These are phyloP conservation scores for Galbula dea DNA, from an alignment of 2,113 vertebrate species.

Conservation along the genomic window DNA sequence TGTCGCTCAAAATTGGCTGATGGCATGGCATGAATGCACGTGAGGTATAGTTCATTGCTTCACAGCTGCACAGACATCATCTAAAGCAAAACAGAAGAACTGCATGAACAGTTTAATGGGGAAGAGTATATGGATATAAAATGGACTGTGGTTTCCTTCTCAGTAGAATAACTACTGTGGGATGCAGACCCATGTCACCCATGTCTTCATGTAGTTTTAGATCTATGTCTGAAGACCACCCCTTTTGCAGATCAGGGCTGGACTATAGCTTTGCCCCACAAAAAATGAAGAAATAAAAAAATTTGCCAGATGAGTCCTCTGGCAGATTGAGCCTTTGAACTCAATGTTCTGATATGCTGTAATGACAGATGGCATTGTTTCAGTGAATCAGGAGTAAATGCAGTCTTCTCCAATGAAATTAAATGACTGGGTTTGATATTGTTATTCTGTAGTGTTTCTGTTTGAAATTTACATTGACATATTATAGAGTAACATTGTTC, in stretches of 20 bases:
- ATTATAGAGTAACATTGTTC: not conserved
- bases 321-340: not conserved
- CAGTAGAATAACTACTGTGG: not conserved
- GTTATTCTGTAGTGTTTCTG: not conserved
- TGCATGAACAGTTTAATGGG: not conserved
- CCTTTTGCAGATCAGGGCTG: not conserved
- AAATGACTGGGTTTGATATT: not conserved
- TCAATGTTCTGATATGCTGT: not conserved
- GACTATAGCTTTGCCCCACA: not conserved
- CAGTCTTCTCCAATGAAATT: not conserved
- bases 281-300: not conserved
- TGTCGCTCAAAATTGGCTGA: not conserved
- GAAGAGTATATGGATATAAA: not conserved
- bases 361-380: not conserved
- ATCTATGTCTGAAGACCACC: accelerated
- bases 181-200: not conserved
- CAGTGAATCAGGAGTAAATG: not conserved
- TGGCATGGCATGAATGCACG: not conserved
- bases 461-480: not conserved
- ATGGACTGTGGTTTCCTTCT: not conserved
- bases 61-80: not conserved
- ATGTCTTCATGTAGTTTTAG: not conserved
- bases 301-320: not conserved
- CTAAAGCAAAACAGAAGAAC: not conserved
- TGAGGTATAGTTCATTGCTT: not conserved